A percentile compares a stretch with the other conserved stretches of the same genome.
These are phyloP conservation scores for Chelonoidis abingdonii DNA, from an alignment of 2,113 vertebrate species.

Conservation along the genomic window DNA sequence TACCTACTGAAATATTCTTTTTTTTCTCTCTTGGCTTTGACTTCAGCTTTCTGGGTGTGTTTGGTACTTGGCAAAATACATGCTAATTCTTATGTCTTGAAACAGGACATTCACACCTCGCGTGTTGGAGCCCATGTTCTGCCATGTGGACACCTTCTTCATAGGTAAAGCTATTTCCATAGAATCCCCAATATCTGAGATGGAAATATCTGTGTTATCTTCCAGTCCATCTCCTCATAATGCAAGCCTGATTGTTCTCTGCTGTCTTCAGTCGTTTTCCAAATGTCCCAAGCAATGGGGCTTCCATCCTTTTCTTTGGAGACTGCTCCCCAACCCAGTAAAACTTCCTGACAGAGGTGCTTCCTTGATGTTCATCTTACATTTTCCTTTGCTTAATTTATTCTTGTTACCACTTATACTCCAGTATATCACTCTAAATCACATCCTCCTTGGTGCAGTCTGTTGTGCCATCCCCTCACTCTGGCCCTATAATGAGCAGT, in stretches of 20 bases:
- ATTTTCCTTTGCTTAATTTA: not conserved
- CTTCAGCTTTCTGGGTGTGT: not conserved
- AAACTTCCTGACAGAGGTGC: accelerated
- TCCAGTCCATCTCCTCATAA: accelerated
- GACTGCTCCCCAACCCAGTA: accelerated
- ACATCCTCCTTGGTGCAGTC: not conserved
- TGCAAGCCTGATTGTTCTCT: not conserved
- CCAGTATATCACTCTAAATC: not conserved
- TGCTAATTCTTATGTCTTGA: not conserved
- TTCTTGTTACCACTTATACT: not conserved
- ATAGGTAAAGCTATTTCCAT: conserved; percentile 82
- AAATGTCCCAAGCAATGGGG: accelerated
- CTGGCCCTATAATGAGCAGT: not conserved
- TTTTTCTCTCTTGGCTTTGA: not conserved
- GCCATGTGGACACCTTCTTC: conserved; percentile 94
- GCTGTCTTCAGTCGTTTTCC: not conserved
- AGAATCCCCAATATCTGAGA: not conserved
- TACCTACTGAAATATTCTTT: not conserved
- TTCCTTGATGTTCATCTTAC: accelerated
- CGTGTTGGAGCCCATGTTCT: conserved; percentile 91
- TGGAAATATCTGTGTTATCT: no score
- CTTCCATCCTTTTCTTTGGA: not conserved
- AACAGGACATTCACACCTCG: conserved; percentile 95
- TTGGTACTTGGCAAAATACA: not conserved
- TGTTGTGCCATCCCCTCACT: not conserved